Evolutionary conservation across 2,888 invertebrate species (phyloP), one percentile per base, ranked within the genome.

Genomic region (Dicyrtomina minuta): DNA sequence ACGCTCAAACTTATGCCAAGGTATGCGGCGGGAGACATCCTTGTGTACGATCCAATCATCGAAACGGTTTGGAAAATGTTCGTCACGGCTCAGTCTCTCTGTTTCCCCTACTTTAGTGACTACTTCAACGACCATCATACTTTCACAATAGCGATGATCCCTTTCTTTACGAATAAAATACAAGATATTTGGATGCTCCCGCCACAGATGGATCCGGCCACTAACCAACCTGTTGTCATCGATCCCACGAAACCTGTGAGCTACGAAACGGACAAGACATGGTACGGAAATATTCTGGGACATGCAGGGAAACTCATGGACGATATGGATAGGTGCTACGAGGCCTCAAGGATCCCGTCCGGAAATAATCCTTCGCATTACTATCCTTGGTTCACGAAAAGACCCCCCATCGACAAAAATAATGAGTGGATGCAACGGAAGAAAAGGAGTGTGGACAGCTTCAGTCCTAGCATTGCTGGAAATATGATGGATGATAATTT

Each of bases 111-210:
- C 2, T 72, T 72, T 49, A 53, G 46, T 15, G 61, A 69, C n/a
- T 68, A 71, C 22, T 68, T 64, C 55, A 71, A 71, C 44, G 71
- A 71, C 68, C 71, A 71, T 46, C 71, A 71, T 51, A 71, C 68
- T 15, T 64, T 64, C 64, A 68, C 71, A 3, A 64, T 64, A 13
- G 17, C 68, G 8, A 44, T 71, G 15, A 26, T 71, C 13, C 71
- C 68, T 8, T 66, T 64, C 39, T 71, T 71, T 53, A 68, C 64
- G 20, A 71, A 71, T 46, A 46, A 71, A n/a, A 71, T 71, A 10
- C 71, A 71, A 59, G 41, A 58, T 33, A 41, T 65, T 13, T 71
- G 71, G 71, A 56, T 59, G 5, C 39, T 59, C 3, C n/a, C n/a
- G n/a, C n/a, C n/a, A n/a, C n/a, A n/a, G n/a, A n/a, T n/a, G n/a